Percentiles rank a stretch among this genome's conserved stretches.
phyloP scores from a whole-genome alignment of 2,797 vertebrate species.

The Lateolabrax maculatus region DNA sequence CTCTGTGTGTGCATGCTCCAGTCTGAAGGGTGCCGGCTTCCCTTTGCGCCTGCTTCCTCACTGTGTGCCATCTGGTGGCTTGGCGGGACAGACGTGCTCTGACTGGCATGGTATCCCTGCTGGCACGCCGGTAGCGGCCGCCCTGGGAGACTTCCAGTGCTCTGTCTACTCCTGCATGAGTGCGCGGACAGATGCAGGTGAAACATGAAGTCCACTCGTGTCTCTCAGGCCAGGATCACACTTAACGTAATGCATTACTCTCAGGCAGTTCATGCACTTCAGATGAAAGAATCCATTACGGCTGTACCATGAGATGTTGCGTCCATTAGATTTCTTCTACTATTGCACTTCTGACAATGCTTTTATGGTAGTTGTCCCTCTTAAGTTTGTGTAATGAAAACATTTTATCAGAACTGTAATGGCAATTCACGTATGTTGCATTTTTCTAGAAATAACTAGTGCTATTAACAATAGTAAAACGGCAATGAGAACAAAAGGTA shows the following conservation, averaged over 20 bases:
- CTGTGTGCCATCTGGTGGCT: constrained; percentile 85
- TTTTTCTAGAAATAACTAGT: neutral
- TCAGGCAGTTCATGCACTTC: neutral
- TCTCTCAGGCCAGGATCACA: neutral
- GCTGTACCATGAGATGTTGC: neutral
- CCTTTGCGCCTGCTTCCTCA: constrained; percentile 91
- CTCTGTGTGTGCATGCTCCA: constrained; percentile 79
- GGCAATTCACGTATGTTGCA: neutral
- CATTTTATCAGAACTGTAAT: neutral
- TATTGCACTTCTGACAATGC: neutral
- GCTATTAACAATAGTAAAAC: neutral
- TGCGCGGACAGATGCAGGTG: constrained; percentile 92
- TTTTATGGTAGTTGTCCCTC: neutral
- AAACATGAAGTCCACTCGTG: constrained; percentile 43
- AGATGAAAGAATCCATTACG: neutral
- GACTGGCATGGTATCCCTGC: constrained; percentile 91
- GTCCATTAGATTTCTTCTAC: neutral
- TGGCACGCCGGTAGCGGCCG: constrained; percentile 90
- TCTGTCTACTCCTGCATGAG: constrained; percentile 95
- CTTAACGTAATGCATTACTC: neutral
- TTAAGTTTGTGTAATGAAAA: neutral
- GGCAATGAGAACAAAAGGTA: neutral
- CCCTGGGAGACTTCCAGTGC: constrained; percentile 95
- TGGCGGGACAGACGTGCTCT: constrained; percentile 86
- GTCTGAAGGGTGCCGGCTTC: constrained; percentile 88